Evolutionary conservation across 1,140 invertebrate genomes (phyloP), one percentile per base, ranked within the genome.

Genomic region (Temnothorax nylanderi): DNA sequence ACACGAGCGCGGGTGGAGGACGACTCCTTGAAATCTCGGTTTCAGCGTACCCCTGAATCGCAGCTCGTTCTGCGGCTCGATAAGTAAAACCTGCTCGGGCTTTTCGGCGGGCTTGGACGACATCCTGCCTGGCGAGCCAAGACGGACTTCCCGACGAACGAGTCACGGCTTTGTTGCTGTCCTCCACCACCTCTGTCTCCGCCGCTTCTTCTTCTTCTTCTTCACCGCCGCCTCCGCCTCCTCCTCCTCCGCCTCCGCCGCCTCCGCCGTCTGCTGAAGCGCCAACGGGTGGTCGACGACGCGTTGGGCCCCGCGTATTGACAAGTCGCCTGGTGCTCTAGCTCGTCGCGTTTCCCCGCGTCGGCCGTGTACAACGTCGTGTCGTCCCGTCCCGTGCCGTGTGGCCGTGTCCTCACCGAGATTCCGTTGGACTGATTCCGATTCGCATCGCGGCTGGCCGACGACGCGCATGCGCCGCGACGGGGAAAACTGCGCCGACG

Each of bases 61-160:
- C 72, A 97, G 95, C 94, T 97, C 97, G 93, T 96, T 96, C 94
- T 96, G 96, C 85, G 97, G 97, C 90, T 97, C 97, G 96, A 97
- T 97, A 93, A 96, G 96, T 94, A 97, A 96, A 92, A 97, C 96
- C 94, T 97, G 97, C 95, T 97, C 96, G 90, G 93, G 94, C 89
- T 96, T 96, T 60, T 93, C 92, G 32, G 37, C 64, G 47, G 77
- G 64, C 32, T 58, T 84, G 41, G 80, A 71, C 95, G 78, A 74
- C 95, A 96, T 95, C 88, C 88, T 94, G 85, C 65, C 88, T 86
- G 64, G 54, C 84, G 58, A 72, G 60, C 21, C 41, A 49, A 84
- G 69, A 88, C 78, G 77, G 64, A 81, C 82, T 75, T 62, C 67
- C 37, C 47, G 51, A 82, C 21, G 72, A 34, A 69, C 85, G 47